Base-by-base conservation (phyloP, 2,113 vertebrate species). In the Grantiella picta region DNA sequence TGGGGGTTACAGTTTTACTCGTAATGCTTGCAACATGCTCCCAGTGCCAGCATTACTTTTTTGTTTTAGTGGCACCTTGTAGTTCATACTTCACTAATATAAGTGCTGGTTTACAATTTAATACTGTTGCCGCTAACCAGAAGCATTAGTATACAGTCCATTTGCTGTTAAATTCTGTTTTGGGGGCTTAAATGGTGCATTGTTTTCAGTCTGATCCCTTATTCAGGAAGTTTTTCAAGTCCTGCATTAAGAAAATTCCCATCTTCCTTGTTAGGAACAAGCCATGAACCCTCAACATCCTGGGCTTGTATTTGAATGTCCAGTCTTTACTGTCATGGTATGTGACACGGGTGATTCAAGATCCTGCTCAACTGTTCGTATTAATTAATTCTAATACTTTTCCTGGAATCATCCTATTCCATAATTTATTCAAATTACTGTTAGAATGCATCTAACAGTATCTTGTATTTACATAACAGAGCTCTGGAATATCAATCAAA, bases 51-150 rank as follows among this genome's bases (percentile, higher is more conserved):
- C n/a, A 5, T 44, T 25, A 33, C 24, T 8, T 31, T 11, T 61
- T 53, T 47, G 42, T 29, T 66, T 57, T 35, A 24, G 35, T 19
- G 57, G 50, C 36, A 17, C 15, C 54, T 56, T 28, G 12, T 35
- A 24, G 28, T 47, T 83, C 29, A 4, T 52, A 36, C 29, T 28
- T 66, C 47, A 15, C 47, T 18, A 19, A n/a, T 59, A 42, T 47
- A 66, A 38, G 31, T 14, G 12, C 17, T 66, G 6, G 14, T 12
- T 24, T 23, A 56, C 0, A 0, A 3, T 53, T 45, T 72, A 33
- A 23, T 40, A 31, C 10, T 2, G 3, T 52, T 69, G 7, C 13
- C 33, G 23, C 19, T 35, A 22, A 60, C 38, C 22, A 50, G 35
- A 27, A 60, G 35, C 28, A 19, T 45, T 36, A 21, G 36, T 52